phyloP scores from a whole-genome alignment of 2,888 invertebrate species.

The Plagodis pulveraria region DNA sequence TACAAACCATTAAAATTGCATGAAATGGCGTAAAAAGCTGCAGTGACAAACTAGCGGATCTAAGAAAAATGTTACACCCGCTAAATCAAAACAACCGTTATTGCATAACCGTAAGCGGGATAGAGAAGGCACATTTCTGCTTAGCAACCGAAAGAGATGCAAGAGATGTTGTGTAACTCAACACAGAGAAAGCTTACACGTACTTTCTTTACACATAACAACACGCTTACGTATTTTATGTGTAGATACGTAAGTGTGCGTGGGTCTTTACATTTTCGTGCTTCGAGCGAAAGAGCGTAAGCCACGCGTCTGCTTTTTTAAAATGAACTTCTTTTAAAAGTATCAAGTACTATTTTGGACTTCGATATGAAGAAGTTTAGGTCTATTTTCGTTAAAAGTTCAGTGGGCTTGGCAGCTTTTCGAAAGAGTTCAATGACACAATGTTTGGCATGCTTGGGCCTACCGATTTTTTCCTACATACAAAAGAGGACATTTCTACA shows the following conservation, averaged over 20 bases:
- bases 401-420: constrained; percentile 61
- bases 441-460: constrained; percentile 77
- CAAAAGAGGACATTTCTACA: constrained; percentile 72
- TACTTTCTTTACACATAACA: constrained; percentile 70
- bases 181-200: constrained; percentile 81
- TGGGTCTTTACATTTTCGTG: constrained; percentile 71
- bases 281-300: constrained; percentile 71
- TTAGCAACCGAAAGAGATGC: constrained; percentile 62
- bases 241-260: constrained; percentile 61
- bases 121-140: constrained; percentile 50
- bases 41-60: constrained; percentile 63
- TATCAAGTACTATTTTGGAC: constrained; percentile 54
- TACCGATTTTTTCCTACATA: constrained; percentile 71
- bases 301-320: constrained; percentile 61
- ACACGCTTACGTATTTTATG: constrained; percentile 32
- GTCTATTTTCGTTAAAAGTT: constrained; percentile 52
- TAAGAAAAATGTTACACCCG: constrained; percentile 78
- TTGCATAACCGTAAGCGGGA: constrained; percentile 78
- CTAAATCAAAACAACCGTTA: constrained; percentile 82
- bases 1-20: constrained; percentile 20
- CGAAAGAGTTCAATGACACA: constrained; percentile 78
- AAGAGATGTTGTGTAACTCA: constrained; percentile 73
- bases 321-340: constrained; percentile 61
- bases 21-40: constrained; percentile 17
- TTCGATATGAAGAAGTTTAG: constrained; percentile 44